Conservation (phyloP, 2,113 vertebrate species). For the Marmota flaviventris region DNA sequence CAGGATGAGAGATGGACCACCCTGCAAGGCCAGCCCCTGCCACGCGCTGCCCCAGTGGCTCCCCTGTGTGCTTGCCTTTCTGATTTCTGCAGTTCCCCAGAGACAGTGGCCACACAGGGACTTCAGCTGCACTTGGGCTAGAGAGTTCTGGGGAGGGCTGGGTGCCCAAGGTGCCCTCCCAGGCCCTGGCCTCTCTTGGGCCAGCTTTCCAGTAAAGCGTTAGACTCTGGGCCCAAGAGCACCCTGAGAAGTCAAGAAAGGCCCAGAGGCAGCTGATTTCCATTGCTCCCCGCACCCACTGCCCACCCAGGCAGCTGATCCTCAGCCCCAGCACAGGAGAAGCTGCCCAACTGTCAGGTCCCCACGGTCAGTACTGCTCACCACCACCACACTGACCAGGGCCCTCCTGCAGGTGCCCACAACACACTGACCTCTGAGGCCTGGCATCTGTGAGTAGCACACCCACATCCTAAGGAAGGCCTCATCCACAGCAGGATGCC, state of each 20-base stretch:
- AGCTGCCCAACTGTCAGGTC: background rate
- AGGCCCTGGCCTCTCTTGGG: background rate
- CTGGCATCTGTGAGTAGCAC: rapidly evolving
- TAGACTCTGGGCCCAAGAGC: background rate
- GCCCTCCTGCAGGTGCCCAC: background rate
- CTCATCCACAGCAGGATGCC: background rate
- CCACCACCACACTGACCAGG: background rate
- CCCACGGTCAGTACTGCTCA: background rate
- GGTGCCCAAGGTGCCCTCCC: background rate
- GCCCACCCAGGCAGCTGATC: too few relatives aligned
- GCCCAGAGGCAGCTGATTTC: background rate
- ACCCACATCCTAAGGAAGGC: background rate
- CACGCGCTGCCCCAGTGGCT: background rate
- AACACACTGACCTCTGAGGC: background rate
- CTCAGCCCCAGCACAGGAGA: background rate
- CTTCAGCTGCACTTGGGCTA: background rate
- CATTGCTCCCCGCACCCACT: too few relatives aligned
- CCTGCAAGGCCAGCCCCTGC: background rate
- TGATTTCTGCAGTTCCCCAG: background rate
- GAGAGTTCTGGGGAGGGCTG: background rate
- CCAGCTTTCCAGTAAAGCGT: background rate
- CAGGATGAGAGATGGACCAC: background rate
- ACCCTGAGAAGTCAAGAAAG: background rate
- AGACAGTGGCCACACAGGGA: background rate
- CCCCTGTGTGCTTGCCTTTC: background rate